Percentiles rank a stretch among this genome's conserved stretches.
These are phyloP conservation scores for Euglossa dilemma DNA, from an alignment of 1,140 invertebrate species.

Conservation along the genomic window DNA sequence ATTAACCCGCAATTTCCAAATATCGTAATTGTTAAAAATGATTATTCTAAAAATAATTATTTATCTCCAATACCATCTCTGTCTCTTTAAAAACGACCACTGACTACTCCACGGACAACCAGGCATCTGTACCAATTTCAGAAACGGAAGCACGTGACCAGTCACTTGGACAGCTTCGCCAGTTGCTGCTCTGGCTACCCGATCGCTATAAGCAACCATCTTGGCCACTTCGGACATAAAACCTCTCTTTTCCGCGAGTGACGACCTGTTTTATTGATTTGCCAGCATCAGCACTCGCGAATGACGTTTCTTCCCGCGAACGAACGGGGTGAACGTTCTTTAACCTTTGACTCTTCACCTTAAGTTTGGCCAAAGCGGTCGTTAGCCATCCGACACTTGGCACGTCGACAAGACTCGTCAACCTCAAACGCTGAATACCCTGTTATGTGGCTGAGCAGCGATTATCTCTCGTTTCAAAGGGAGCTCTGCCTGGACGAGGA, in stretches of 20 bases:
- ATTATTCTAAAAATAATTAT: too few species aligned
- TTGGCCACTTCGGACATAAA: neutral
- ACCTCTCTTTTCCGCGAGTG: neutral
- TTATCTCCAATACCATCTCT: too few species aligned
- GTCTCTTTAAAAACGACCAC: too few species aligned
- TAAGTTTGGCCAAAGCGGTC: conserved; percentile 33
- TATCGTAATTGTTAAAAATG: too few species aligned
- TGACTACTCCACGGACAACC: too few species aligned
- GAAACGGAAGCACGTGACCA: too few species aligned
- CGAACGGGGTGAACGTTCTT: conserved; percentile 35
- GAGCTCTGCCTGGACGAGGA: neutral
- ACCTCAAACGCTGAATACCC: neutral
- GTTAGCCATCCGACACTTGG: conserved; percentile 33
- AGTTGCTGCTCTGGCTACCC: neutral
- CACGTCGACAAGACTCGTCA: conserved; percentile 26
- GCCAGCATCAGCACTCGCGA: conserved; percentile 8
- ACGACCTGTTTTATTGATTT: conserved; percentile 27
- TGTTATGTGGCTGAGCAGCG: neutral
- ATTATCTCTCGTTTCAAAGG: conserved; percentile 24
- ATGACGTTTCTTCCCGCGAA: conserved; percentile 7
- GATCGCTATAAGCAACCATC: neutral
- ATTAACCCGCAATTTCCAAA: too few species aligned
- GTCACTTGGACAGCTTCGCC: too few species aligned
- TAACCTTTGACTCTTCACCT: conserved; percentile 42
- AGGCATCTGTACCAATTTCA: too few species aligned